Evolutionary conservation across 2,113 vertebrate genomes (phyloP).

Genomic region (Hemiprocne comata): DNA sequence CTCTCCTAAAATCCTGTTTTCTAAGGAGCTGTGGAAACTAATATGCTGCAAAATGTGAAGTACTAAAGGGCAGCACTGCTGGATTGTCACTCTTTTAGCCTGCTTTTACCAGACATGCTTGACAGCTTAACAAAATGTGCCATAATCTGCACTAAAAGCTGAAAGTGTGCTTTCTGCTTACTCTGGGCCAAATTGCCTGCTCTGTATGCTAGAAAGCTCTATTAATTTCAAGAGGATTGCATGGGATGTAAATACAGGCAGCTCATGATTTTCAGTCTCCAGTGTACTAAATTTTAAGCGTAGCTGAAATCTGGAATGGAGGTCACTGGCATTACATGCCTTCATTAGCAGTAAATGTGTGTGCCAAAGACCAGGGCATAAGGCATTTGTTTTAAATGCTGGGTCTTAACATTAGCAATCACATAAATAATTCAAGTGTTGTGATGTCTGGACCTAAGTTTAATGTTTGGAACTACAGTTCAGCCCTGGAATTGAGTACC

Average conservation of each 20-base stretch:
- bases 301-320: not conserved
- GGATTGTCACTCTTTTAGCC: not conserved
- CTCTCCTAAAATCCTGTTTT: not conserved
- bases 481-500: not conserved
- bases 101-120: not conserved
- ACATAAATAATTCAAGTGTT: slow-evolving; percentile 53
- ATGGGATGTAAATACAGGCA: not conserved
- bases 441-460: not conserved
- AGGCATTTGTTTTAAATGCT: slow-evolving; percentile 12
- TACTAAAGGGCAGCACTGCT: not conserved
- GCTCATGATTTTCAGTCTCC: not conserved
- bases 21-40: not conserved
- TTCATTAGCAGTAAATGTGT: slow-evolving; percentile 19
- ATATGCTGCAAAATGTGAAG: not conserved
- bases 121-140: not conserved
- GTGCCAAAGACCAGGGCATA: slow-evolving; percentile 1
- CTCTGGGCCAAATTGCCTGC: not conserved
- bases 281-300: not conserved
- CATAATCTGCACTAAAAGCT: not conserved
- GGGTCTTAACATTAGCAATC: not conserved
- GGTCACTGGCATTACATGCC: not conserved
- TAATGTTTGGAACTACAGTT: not conserved
- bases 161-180: not conserved
- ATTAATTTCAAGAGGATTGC: not conserved
- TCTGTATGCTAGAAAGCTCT: not conserved